These are phyloP conservation scores for Cactoblastis cactorum DNA, from an alignment of 2,888 invertebrate genomes.

Conservation along the genomic window DNA sequence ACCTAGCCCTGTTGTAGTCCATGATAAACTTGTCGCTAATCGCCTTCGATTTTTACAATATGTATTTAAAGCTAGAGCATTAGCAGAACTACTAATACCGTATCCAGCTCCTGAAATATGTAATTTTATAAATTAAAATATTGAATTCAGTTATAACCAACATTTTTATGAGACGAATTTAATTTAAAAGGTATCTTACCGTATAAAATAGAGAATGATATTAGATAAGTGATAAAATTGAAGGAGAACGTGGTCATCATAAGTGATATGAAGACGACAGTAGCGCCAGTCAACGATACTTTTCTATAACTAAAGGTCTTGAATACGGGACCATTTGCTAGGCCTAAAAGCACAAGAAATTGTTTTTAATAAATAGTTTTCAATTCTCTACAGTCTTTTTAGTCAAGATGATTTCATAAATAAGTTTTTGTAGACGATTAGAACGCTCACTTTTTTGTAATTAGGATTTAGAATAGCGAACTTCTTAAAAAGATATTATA, in stretches of 20 bases:
- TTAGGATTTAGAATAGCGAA: too few relatives aligned
- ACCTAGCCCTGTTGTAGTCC: constrained; percentile 86
- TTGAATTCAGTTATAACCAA: not conserved
- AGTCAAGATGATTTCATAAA: too few relatives aligned
- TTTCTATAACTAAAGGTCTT: constrained; percentile 83
- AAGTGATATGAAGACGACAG: constrained; percentile 79
- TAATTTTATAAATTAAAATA: not conserved
- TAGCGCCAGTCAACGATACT: constrained; percentile 81
- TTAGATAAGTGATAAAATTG: constrained; percentile 81
- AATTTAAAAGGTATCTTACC: constrained; percentile 69
- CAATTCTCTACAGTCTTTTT: too few relatives aligned
- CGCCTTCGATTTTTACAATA: constrained; percentile 85
- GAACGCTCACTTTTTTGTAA: too few relatives aligned
- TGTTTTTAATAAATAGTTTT: too few relatives aligned
- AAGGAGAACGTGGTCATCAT: constrained; percentile 81
- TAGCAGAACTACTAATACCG: constrained; percentile 84
- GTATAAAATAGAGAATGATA: constrained; percentile 83
- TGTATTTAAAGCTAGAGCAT: constrained; percentile 85
- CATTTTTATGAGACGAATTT: not conserved
- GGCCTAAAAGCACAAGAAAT: constrained; percentile 66
- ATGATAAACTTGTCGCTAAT: constrained; percentile 84
- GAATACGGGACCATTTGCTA: constrained; percentile 86
- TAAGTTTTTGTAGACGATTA: too few relatives aligned
- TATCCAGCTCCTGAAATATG: constrained; percentile 78
- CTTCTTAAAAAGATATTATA: too few relatives aligned